A percentile compares a stretch with the other conserved stretches of the same genome.
These are phyloP conservation scores for Otolemur crassicaudatus DNA, from an alignment of 2,797 vertebrate species.

Conservation along the genomic window DNA sequence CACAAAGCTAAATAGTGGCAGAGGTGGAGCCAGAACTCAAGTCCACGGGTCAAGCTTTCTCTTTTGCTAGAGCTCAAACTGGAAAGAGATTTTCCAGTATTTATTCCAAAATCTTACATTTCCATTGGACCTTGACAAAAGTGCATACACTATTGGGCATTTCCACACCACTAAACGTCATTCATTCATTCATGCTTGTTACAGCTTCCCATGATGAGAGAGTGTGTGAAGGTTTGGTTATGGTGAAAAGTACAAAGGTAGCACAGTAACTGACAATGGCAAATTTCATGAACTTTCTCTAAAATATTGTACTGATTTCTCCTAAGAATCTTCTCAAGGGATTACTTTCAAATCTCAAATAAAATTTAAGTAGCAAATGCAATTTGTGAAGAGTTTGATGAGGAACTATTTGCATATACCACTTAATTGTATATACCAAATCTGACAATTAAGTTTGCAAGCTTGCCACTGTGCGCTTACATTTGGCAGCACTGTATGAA, in stretches of 20 bases:
- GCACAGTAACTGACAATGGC: background rate
- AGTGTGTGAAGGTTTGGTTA: background rate
- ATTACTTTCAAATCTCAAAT: background rate
- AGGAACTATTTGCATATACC: conserved; percentile 25
- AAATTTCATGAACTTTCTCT: background rate
- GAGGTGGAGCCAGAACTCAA: background rate
- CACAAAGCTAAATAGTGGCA: background rate
- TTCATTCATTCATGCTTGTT: background rate
- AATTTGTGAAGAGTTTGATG: background rate
- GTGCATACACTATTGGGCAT: background rate
- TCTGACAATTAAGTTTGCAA: too few relatives aligned
- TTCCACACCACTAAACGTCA: background rate
- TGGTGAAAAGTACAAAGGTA: background rate
- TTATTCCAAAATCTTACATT: background rate
- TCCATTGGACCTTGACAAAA: background rate
- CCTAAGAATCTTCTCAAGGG: background rate
- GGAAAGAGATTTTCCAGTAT: conserved; percentile 9
- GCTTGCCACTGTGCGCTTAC: too few relatives aligned
- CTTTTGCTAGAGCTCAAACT: background rate
- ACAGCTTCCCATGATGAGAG: background rate
- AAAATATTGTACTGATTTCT: background rate
- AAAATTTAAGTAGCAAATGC: background rate
- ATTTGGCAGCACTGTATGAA: too few relatives aligned
- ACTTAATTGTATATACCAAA: background rate
- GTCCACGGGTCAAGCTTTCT: background rate